Conservation (phyloP, 2,797 vertebrate species). For the Phataginus tricuspis region DNA sequence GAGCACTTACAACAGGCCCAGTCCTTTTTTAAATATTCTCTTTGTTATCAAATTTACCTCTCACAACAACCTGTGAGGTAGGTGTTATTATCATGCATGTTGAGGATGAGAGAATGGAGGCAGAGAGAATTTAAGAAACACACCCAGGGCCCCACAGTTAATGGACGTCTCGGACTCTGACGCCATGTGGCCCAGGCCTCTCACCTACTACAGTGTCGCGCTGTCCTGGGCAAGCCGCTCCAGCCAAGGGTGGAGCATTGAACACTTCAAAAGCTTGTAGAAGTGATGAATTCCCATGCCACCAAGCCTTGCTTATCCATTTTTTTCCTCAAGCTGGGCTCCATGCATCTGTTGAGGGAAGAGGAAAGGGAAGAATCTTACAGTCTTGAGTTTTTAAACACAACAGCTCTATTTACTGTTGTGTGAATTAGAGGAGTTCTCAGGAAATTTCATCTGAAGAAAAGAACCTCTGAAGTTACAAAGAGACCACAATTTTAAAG, state of each 20-base stretch:
- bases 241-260: neutral
- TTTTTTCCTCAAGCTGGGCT: neutral
- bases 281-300: neutral
- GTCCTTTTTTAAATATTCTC: neutral
- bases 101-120: neutral
- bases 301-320: neutral
- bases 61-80: neutral
- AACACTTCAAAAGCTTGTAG: neutral
- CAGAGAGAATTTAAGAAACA: neutral
- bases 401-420: neutral
- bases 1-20: neutral
- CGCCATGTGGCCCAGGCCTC: neutral
- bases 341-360: neutral
- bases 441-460: neutral
- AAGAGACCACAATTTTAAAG: constrained; percentile 9
- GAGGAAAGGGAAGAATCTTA: neutral
- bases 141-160: neutral
- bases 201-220: neutral
- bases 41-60: constrained; percentile 19
- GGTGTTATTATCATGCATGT: neutral
- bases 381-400: neutral
- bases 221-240: neutral
- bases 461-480: neutral
- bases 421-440: neutral
- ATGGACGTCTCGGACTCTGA: neutral